Conservation (phyloP, 2,888 invertebrate species). For the Catocala fraxini region DNA sequence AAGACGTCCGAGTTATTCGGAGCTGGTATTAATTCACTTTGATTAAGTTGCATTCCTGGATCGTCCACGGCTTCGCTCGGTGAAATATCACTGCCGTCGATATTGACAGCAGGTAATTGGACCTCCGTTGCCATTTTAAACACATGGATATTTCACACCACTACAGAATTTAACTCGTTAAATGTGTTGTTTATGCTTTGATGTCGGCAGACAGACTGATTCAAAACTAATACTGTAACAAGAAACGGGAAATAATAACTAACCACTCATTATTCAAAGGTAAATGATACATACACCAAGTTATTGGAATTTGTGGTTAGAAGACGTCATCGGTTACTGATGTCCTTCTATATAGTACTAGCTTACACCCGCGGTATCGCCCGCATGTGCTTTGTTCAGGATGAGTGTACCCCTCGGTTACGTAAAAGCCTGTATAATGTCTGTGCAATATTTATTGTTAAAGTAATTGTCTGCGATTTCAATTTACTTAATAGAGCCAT, state of each 20-base stretch:
- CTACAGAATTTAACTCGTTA: slow-evolving; percentile 23
- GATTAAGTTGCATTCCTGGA: slow-evolving; percentile 33
- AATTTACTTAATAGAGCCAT: too few species aligned
- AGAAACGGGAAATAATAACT: slow-evolving; percentile 71
- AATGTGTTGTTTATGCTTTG: slow-evolving; percentile 28
- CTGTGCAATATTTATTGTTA: too few species aligned
- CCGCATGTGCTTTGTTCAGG: too few species aligned
- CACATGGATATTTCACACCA: slow-evolving; percentile 49
- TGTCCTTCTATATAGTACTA: slow-evolving; percentile 6
- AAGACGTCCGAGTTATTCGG: slow-evolving; percentile 7
- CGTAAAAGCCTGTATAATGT: too few species aligned
- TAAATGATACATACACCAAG: slow-evolving; percentile 58
- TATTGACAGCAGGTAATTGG: slow-evolving; percentile 45
- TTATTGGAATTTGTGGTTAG: slow-evolving; percentile 73
- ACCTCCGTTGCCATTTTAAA: slow-evolving; percentile 60
- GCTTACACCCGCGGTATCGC: too few species aligned
- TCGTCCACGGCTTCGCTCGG: slow-evolving; percentile 28
- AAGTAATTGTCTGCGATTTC: too few species aligned
- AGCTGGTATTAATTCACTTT: slow-evolving; percentile 35
- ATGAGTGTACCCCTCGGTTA: too few species aligned
- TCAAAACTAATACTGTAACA: slow-evolving; percentile 44
- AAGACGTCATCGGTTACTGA: slow-evolving; percentile 64
- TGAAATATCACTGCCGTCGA: slow-evolving; percentile 25
- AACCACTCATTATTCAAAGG: slow-evolving; percentile 67
- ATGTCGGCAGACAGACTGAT: slow-evolving; percentile 57